These are phyloP conservation scores for Aplidium turbinatum DNA, from an alignment of 23 tunicate species.

Conservation along the genomic window DNA sequence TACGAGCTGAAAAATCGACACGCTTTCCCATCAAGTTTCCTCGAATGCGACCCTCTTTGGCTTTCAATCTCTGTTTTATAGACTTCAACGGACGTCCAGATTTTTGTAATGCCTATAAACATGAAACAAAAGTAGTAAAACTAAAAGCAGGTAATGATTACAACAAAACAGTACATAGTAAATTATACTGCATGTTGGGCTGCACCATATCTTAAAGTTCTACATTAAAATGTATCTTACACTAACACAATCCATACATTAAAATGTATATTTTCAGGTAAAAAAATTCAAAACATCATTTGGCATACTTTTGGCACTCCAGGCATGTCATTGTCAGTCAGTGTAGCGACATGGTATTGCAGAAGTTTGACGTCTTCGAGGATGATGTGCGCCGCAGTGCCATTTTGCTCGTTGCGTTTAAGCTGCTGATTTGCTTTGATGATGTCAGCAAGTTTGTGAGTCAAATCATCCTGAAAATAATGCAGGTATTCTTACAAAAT, in stretches of 20 bases:
- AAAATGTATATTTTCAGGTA: too few relatives aligned
- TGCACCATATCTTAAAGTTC: too few relatives aligned
- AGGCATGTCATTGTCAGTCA: constrained; percentile 95
- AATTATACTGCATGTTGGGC: too few relatives aligned
- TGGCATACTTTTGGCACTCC: constrained; percentile 96
- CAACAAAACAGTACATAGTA: too few relatives aligned
- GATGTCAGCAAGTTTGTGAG: constrained; percentile 97
- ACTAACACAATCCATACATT: too few relatives aligned
- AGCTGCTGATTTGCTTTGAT: constrained; percentile 93
- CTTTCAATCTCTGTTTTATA: constrained; percentile 93
- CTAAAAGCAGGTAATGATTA: too few relatives aligned
- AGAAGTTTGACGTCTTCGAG: constrained; percentile 86
- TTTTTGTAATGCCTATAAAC: constrained; percentile 91
- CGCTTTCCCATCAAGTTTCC: constrained; percentile 99
- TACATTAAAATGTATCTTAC: too few relatives aligned
- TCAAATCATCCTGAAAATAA: constrained; percentile 90
- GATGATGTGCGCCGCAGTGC: constrained; percentile 98
- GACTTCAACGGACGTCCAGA: constrained; percentile 98
- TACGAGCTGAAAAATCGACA: constrained; percentile 98
- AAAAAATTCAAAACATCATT: too few relatives aligned
- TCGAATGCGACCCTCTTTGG: constrained; percentile 98
- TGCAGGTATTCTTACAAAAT: too few relatives aligned
- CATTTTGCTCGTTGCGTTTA: constrained; percentile 94
- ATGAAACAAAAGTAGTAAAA: too few relatives aligned
- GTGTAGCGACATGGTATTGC: constrained; percentile 96